Evolutionary conservation across 2,888 invertebrate genomes (phyloP).

Genomic region (Tipula helvola): DNA sequence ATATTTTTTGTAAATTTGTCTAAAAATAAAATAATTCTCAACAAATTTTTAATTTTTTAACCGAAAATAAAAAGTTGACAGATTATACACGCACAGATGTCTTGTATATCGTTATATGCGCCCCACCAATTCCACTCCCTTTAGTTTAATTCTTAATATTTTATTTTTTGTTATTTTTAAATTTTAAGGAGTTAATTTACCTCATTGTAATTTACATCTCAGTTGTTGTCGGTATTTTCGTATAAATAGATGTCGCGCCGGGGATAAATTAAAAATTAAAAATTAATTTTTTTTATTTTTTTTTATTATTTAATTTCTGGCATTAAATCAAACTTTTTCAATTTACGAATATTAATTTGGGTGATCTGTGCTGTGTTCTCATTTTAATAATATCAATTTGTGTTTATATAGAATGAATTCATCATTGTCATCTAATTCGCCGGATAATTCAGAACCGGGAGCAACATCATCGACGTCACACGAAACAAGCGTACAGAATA

Average conservation of each 20-base stretch:
- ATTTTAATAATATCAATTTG: neutral
- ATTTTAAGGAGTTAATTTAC: neutral
- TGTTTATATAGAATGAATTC: neutral
- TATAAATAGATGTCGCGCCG: neutral
- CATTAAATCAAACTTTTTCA: neutral
- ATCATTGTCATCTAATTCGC: neutral
- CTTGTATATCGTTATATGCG: neutral
- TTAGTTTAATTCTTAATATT: neutral
- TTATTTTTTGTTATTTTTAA: neutral
- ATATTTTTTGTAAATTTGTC: neutral
- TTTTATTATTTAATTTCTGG: neutral
- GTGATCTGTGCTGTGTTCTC: neutral
- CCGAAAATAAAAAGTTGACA: neutral
- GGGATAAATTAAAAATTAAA: neutral
- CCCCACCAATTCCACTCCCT: neutral
- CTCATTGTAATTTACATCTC: neutral
- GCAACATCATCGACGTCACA: neutral
- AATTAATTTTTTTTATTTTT: neutral
- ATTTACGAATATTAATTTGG: neutral
- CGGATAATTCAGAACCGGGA: neutral
- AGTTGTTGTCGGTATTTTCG: neutral
- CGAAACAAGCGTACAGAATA: neutral
- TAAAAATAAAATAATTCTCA: neutral
- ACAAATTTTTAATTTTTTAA: neutral
- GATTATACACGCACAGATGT: neutral